These are phyloP conservation scores for Stomatorhinus walkeri DNA, from an alignment of 2,797 vertebrate genomes.

Conservation along the genomic window DNA sequence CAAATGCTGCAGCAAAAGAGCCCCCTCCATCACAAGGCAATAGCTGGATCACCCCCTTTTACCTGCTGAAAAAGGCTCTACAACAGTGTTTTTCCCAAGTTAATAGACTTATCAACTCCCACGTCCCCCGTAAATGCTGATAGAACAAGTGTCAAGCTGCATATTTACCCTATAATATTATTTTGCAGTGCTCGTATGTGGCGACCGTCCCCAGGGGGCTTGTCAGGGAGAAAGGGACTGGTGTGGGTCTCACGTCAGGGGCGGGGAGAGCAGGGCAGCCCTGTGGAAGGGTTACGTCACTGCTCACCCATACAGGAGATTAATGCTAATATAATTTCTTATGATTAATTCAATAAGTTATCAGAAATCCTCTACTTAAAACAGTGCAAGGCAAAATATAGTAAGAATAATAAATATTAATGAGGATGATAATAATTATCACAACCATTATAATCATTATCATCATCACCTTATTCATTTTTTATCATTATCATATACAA, in stretches of 20 bases:
- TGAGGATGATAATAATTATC: background rate
- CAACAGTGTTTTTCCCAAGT: background rate
- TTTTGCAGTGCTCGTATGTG: background rate
- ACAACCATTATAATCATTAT: background rate
- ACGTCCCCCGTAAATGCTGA: background rate
- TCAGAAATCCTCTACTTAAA: background rate
- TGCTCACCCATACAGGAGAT: background rate
- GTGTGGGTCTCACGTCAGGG: background rate
- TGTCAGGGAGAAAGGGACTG: background rate
- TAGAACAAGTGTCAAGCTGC: background rate
- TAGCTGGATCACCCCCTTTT: background rate
- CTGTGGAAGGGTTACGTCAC: background rate
- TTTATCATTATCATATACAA: background rate
- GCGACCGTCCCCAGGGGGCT: background rate
- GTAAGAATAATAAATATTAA: background rate
- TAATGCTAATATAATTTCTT: background rate
- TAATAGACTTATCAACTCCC: background rate
- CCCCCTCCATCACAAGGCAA: background rate
- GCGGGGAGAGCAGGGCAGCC: background rate
- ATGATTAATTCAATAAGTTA: background rate
- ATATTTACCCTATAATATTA: background rate
- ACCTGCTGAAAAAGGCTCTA: background rate
- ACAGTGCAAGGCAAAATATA: background rate
- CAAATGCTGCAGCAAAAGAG: background rate
- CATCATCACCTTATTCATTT: background rate